phyloP scores from a whole-genome alignment of 2,113 vertebrate species.

The Dunckerocampus dactyliophorus region DNA sequence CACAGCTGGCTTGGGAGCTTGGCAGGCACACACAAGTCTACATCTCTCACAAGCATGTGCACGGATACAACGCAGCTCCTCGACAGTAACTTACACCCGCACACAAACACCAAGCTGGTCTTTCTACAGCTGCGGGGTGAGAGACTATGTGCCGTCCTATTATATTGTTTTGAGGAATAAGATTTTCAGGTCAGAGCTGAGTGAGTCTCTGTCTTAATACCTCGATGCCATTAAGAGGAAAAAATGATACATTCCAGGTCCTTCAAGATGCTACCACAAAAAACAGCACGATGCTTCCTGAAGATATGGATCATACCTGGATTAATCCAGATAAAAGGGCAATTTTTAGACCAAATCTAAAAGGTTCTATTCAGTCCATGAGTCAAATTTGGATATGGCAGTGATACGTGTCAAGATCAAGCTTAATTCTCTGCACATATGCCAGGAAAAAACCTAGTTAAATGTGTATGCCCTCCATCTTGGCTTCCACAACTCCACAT shows the following conservation, averaged over 20 bases:
- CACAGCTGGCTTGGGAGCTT: conserved; percentile 37
- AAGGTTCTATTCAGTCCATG: not conserved
- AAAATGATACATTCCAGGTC: conserved; percentile 7
- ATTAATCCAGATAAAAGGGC: conserved; percentile 11
- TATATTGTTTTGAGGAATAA: conserved; percentile 17
- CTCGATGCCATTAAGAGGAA: conserved; percentile 6
- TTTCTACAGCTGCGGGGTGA: conserved; percentile 25
- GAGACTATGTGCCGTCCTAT: conserved; percentile 13
- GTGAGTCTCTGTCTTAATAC: conserved; percentile 9
- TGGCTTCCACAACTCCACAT: conserved; percentile 8
- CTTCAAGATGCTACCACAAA: conserved; percentile 1
- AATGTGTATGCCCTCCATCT: not conserved
- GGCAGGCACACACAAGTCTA: conserved; percentile 9
- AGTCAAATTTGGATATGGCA: conserved; percentile 10
- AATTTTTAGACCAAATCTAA: conserved; percentile 15
- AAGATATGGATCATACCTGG: conserved; percentile 7
- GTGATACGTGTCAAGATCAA: conserved; percentile 3
- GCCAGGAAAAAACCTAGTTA: not conserved
- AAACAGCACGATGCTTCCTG: conserved; percentile 23
- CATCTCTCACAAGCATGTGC: conserved; percentile 23
- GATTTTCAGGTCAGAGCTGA: conserved; percentile 10
- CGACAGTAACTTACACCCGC: conserved; percentile 21
- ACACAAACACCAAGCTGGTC: conserved; percentile 39
- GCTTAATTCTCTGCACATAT: conserved; percentile 12
- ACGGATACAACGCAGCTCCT: conserved; percentile 30